These are phyloP conservation scores for Anoplophora glabripennis DNA, from an alignment of 1,140 invertebrate species.

Conservation along the genomic window DNA sequence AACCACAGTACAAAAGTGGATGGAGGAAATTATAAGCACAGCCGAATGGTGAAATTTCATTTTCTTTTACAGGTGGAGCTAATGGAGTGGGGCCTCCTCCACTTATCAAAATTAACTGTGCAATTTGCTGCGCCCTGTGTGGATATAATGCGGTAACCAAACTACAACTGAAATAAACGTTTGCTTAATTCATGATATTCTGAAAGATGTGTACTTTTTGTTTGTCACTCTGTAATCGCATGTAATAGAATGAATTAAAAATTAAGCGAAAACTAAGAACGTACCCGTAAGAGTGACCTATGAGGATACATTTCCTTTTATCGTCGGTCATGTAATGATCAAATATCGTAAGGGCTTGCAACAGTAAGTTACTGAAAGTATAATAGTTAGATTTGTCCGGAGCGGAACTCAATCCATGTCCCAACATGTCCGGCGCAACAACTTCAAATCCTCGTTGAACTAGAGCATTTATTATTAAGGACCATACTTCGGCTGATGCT, in stretches of 20 bases:
- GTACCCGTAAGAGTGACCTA: conserved; percentile 66
- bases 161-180: conserved; percentile 57
- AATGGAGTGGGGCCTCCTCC: conserved; percentile 71
- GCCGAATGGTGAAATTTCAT: conserved; percentile 52
- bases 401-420: conserved; percentile 68
- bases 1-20: conserved; percentile 55
- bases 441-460: conserved; percentile 62
- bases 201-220: no score
- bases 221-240: no score
- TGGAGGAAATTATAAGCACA: conserved; percentile 52
- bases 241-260: no score
- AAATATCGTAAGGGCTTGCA: conserved; percentile 62
- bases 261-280: no score
- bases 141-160: conserved; percentile 66
- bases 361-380: conserved; percentile 62
- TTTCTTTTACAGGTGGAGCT: conserved; percentile 54
- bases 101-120: conserved; percentile 65
- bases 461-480: conserved; percentile 63
- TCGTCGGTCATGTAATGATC: conserved; percentile 55
- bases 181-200: conserved; percentile 14
- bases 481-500: conserved; percentile 67
- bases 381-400: conserved; percentile 60
- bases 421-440: conserved; percentile 68
- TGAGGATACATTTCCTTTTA: conserved; percentile 47
- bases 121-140: conserved; percentile 59